These are phyloP conservation scores for Myrmecophaga tridactyla DNA, from an alignment of 2,113 vertebrate genomes.

Conservation along the genomic window DNA sequence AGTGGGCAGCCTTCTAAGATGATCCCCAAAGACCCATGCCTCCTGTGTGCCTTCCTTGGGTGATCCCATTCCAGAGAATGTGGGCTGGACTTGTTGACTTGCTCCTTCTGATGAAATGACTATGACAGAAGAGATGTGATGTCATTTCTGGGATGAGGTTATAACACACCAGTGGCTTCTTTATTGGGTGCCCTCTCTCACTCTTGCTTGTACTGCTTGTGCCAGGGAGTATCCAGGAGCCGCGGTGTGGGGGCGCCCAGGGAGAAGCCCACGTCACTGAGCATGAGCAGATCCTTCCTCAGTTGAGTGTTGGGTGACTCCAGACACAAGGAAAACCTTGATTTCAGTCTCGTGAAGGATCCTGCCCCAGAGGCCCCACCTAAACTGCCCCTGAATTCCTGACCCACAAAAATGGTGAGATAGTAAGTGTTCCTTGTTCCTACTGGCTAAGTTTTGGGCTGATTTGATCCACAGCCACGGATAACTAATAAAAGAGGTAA, in stretches of 20 bases:
- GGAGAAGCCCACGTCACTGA: not conserved
- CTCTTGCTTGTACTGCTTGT: not conserved
- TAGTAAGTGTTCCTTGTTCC: not conserved
- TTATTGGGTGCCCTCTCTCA: not conserved
- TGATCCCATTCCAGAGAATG: not conserved
- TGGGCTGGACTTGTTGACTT: not conserved
- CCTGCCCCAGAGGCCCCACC: not conserved
- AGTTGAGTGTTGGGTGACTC: fast-evolving
- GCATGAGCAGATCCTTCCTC: fast-evolving
- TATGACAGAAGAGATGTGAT: not conserved
- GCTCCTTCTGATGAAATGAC: not conserved
- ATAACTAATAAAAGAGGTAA: not conserved
- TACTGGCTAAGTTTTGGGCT: not conserved
- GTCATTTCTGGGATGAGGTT: not conserved
- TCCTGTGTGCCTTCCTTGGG: not conserved
- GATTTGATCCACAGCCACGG: not conserved
- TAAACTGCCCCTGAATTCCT: not conserved
- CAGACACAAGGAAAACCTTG: fast-evolving
- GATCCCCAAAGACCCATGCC: not conserved
- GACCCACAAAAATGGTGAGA: not conserved
- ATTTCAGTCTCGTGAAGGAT: not conserved
- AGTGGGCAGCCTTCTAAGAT: not conserved
- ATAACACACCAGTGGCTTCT: not conserved
- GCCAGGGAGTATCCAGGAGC: not conserved
- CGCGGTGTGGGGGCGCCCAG: not conserved